Evolutionary conservation across 2,797 vertebrate species (phyloP).

Genomic region (Phyllotis vaccarum): DNA sequence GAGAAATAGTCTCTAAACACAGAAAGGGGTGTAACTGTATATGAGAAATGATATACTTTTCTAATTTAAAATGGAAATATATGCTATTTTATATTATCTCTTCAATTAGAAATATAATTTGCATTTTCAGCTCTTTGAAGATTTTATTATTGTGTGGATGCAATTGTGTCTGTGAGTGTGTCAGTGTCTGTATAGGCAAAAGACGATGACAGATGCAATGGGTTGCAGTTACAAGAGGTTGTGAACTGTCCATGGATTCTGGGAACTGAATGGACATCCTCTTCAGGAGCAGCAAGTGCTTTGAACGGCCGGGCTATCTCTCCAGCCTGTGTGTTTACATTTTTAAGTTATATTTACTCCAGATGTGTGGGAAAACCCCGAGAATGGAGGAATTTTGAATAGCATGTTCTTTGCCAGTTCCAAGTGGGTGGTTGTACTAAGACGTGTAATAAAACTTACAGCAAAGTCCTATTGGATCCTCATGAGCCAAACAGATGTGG

Average conservation of each 20-base stretch:
- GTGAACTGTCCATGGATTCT: background rate
- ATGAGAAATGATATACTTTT: background rate
- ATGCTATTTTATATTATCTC: background rate
- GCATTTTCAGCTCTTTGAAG: background rate
- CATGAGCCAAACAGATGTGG: accelerated
- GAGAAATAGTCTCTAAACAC: background rate
- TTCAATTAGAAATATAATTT: slow-evolving; percentile 47
- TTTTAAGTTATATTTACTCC: slow-evolving; percentile 60
- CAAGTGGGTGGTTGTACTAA: slow-evolving; percentile 53
- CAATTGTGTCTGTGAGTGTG: background rate
- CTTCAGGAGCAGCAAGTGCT: background rate
- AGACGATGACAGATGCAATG: too few species aligned
- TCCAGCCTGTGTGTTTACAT: background rate
- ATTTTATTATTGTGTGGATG: background rate
- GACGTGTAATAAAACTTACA: slow-evolving; percentile 71
- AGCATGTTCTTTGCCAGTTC: slow-evolving; percentile 70
- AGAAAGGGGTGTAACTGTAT: background rate
- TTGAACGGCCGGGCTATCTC: background rate
- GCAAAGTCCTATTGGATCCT: accelerated
- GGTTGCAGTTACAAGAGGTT: background rate
- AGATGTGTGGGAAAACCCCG: slow-evolving; percentile 21
- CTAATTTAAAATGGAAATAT: background rate
- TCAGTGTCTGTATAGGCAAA: background rate
- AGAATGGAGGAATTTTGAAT: slow-evolving; percentile 76
- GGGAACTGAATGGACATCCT: background rate